Conservation (phyloP, 2,113 vertebrate genomes). For the Elephantulus edwardii region DNA sequence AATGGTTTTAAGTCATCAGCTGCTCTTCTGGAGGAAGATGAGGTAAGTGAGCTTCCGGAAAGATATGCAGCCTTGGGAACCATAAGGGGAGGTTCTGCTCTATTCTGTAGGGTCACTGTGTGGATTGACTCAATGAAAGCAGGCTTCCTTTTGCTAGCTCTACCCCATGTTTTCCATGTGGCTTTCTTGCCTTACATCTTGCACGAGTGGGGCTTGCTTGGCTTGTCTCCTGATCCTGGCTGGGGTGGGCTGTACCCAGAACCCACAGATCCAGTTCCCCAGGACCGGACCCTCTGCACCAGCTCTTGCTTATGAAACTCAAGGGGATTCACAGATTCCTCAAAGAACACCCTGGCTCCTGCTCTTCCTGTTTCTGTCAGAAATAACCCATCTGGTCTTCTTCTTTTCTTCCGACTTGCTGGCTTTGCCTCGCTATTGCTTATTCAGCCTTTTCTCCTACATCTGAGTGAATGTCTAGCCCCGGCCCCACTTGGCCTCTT, state of each 20-base stretch:
- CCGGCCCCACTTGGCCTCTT: background rate
- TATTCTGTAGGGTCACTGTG: too few relatives aligned
- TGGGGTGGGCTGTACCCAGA: background rate
- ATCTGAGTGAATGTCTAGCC: constrained; percentile 36
- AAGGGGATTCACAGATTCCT: background rate
- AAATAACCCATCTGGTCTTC: background rate
- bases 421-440: background rate
- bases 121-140: too few relatives aligned
- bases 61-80: too few relatives aligned
- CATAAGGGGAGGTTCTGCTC: too few relatives aligned
- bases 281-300: background rate
- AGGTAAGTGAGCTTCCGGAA: too few relatives aligned
- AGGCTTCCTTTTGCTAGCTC: background rate
- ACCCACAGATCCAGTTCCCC: background rate
- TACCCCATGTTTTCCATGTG: background rate
- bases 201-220: background rate
- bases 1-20: too few relatives aligned
- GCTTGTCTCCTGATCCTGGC: background rate
- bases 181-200: background rate
- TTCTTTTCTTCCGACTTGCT: background rate
- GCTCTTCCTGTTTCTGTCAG: background rate
- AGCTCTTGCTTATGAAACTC: background rate
- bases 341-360: background rate
- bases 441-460: background rate
- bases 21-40: too few relatives aligned